Percentiles rank a stretch among this genome's conserved stretches.
Conservation (phyloP, 2,797 vertebrate species). For the Acanthiza pusilla region DNA sequence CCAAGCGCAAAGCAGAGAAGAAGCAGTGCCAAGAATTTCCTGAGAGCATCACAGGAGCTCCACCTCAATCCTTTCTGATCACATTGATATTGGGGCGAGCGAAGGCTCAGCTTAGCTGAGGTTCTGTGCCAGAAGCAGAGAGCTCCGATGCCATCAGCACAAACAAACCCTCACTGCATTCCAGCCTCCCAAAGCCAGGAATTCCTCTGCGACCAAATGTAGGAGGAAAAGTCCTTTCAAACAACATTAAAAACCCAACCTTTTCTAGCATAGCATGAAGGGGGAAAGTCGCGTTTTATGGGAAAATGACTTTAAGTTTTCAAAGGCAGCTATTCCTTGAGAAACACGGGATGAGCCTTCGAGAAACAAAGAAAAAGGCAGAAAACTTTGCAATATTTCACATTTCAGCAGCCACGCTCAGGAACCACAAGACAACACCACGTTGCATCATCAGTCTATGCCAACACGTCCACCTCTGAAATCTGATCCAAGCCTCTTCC, state of each 20-base stretch:
- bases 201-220: slow-evolving; percentile 7
- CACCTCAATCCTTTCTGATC: neutral
- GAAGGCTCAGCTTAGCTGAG: slow-evolving; percentile 64
- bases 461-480: neutral
- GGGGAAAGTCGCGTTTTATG: neutral
- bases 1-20: neutral
- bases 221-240: slow-evolving; percentile 27
- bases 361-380: neutral
- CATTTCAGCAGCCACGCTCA: neutral
- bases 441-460: neutral
- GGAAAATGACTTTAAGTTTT: neutral
- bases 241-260: neutral
- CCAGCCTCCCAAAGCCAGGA: slow-evolving; percentile 62
- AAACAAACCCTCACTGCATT: slow-evolving; percentile 73
- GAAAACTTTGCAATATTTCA: neutral
- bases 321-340: neutral
- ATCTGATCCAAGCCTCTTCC: neutral
- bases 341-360: neutral
- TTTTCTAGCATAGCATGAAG: neutral
- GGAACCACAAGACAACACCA: neutral
- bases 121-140: slow-evolving; percentile 66
- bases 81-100: neutral
- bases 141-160: slow-evolving; percentile 64
- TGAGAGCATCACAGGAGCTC: neutral
- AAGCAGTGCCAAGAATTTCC: neutral